Evolutionary conservation across 2,797 vertebrate species (phyloP).

Genomic region (Nasua narica): DNA sequence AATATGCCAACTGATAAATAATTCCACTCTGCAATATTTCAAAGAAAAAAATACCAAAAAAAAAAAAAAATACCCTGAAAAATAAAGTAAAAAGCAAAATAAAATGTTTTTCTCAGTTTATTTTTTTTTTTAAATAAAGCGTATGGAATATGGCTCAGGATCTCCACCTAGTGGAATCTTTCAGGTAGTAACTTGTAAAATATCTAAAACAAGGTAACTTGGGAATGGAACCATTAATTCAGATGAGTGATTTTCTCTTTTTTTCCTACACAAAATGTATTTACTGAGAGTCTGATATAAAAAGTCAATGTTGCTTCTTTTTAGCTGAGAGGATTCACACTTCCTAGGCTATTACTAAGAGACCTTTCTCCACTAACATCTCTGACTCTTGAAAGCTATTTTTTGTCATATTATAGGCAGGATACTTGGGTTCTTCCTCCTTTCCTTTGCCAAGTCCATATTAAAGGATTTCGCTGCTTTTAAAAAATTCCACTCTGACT

Average conservation of each 20-base stretch:
- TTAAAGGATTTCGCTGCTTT: neutral
- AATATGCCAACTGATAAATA: slow-evolving; percentile 62
- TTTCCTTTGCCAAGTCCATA: neutral
- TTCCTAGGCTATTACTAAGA: neutral
- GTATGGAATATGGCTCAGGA: slow-evolving; percentile 37
- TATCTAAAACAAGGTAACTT: neutral
- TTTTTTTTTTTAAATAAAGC: neutral
- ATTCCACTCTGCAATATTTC: slow-evolving; percentile 57
- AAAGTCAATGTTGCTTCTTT: neutral
- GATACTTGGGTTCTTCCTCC: neutral
- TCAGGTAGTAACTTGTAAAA: neutral
- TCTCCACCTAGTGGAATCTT: slow-evolving; percentile 65
- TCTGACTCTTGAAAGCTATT: neutral
- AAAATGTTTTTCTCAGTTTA: slow-evolving; percentile 18
- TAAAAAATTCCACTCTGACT: neutral
- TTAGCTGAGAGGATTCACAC: neutral
- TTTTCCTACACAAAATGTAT: neutral
- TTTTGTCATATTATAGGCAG: neutral
- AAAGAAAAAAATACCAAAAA: neutral
- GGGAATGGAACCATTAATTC: neutral
- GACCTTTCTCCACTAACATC: neutral
- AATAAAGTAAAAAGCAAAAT: slow-evolving; percentile 46
- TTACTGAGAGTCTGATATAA: neutral
- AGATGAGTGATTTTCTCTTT: neutral
- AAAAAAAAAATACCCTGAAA: neutral